Base-by-base conservation (phyloP, 2,113 vertebrate genomes). In the Caloenas nicobarica region DNA sequence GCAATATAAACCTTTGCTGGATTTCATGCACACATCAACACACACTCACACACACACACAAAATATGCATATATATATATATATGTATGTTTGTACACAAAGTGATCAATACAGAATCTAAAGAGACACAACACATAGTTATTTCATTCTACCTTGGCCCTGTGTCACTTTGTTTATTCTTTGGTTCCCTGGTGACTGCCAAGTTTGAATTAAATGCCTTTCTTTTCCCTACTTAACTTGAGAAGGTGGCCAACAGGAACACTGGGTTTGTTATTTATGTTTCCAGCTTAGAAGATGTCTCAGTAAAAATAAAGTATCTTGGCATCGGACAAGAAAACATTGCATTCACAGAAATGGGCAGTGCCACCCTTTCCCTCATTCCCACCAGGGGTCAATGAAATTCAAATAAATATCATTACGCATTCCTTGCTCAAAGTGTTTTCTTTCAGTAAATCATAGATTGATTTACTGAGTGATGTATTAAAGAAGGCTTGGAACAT, bases 351-450 rank as follows among this genome's bases (percentile, higher is more conserved):
- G 58, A 90, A 87, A 83, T 16, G 77, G 89, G 29, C 81, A 89
- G 60, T 94, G 85, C 66, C 78, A 94, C 78, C 44, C 56, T 78
- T 96, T 93, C 57, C 42, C 81, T 96, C 89, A 89, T 86, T 91
- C 81, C 53, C 96, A 94, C 83, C 64, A 79, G 80, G 76, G 84
- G 79, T 95, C 92, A 95, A 91, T 88, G 93, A 96, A 92, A 96
- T 94, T 93, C 68, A 90, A 84, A 86, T 88, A 95, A 96, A 87
- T 96, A 80, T 11, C 3, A 25, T 96, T 89, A 95, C 36, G 92
- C 82, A 97, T 69, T 92, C 31, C 50, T 66, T 89, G 50, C 78
- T 89, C 18, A 10, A 13, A 84, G 69, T 73, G 64, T 81, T 62
- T 72, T 91, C 13, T 6, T 88, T 88, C 58, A 87, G 54, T 83